Evolutionary conservation across 1,140 invertebrate genomes (phyloP).

Genomic region (Nymphalis io): DNA sequence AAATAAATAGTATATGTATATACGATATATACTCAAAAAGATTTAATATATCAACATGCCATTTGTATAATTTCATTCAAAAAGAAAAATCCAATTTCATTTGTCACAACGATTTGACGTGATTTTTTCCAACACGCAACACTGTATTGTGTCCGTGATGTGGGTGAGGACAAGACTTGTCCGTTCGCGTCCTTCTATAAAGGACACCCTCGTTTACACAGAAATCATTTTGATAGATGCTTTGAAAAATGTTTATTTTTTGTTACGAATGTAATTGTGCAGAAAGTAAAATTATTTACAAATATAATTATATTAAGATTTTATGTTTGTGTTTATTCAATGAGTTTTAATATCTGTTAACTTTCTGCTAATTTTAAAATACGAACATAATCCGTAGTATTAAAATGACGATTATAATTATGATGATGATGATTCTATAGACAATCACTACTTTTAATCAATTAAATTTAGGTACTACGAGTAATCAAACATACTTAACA

Average conservation of each 20-base stretch:
- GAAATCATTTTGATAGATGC: conserved; percentile 10
- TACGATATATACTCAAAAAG: not conserved
- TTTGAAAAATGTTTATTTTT: conserved; percentile 7
- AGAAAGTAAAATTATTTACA: conserved; percentile 8
- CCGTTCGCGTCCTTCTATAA: conserved; percentile 3
- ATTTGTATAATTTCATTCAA: conserved; percentile 15
- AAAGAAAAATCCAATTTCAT: conserved; percentile 13
- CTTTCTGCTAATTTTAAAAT: no score
- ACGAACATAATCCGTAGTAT: no score
- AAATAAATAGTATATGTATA: not conserved
- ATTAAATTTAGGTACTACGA: no score
- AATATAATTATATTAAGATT: conserved; percentile 4
- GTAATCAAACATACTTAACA: no score
- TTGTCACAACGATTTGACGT: conserved; percentile 11
- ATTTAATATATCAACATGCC: not conserved
- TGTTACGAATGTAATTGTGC: not conserved
- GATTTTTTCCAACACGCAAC: conserved; percentile 14
- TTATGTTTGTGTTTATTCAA: not conserved
- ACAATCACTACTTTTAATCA: no score
- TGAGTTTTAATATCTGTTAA: not conserved
- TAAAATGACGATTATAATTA: no score
- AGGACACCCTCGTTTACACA: conserved; percentile 14
- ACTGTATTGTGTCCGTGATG: conserved; percentile 12
- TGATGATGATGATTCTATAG: no score
- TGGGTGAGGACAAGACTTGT: conserved; percentile 10